Conservation (phyloP, 2,888 invertebrate genomes). For the Molorchus minor region DNA sequence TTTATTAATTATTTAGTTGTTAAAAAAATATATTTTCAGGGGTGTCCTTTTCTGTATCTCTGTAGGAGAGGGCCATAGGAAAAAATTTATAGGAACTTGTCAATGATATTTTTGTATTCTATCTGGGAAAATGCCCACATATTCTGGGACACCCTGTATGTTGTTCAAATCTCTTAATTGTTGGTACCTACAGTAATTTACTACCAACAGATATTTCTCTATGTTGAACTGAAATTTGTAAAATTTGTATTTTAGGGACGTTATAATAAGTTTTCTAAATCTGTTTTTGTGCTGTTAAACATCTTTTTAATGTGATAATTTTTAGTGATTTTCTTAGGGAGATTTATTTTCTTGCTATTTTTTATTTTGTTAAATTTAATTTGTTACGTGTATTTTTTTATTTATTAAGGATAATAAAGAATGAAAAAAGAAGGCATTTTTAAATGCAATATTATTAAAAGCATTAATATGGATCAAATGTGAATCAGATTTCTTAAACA, state of each 20-base stretch:
- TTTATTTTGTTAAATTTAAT: constrained; percentile 10
- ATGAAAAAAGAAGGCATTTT: neutral
- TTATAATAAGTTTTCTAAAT: constrained; percentile 7
- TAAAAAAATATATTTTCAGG: too few species aligned
- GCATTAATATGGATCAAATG: neutral
- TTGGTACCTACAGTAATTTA: constrained; percentile 45
- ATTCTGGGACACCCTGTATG: neutral
- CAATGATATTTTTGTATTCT: neutral
- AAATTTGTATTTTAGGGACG: constrained; percentile 15
- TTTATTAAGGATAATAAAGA: constrained; percentile 19
- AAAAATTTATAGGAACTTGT: neutral
- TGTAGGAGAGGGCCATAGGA: too few species aligned
- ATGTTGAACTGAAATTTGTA: constrained; percentile 10
- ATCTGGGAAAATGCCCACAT: neutral
- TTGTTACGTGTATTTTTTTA: constrained; percentile 9
- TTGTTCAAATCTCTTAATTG: constrained; percentile 33
- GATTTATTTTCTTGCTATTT: constrained; percentile 6
- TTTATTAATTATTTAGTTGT: too few species aligned
- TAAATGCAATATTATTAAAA: neutral
- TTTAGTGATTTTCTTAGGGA: constrained; percentile 13
- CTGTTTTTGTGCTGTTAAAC: neutral
- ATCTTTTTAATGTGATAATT: constrained; percentile 21
- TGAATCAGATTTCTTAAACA: neutral
- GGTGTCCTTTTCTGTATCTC: too few species aligned
- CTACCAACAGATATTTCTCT: constrained; percentile 37